These are phyloP conservation scores for Ormyrus labotus DNA, from an alignment of 2,888 invertebrate genomes.

Conservation along the genomic window DNA sequence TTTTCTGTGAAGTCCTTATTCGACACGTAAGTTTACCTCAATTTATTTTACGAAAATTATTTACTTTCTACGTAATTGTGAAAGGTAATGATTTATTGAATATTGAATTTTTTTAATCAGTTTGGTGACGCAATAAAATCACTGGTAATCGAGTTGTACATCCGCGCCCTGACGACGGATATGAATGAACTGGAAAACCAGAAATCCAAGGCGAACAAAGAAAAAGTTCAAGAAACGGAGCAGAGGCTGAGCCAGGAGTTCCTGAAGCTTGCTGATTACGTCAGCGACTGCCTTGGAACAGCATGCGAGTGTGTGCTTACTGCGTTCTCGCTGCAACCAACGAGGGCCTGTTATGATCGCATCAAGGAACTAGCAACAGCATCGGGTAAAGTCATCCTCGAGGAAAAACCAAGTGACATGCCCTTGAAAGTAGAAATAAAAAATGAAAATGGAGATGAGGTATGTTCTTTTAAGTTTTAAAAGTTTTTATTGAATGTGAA, in stretches of 20 bases:
- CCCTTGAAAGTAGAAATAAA: no score
- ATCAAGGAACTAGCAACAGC: slow-evolving; percentile 78
- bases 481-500: no score
- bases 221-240: slow-evolving; percentile 78
- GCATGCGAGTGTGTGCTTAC: slow-evolving; percentile 85
- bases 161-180: slow-evolving; percentile 85
- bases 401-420: background rate
- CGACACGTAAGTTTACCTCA: slow-evolving; percentile 71
- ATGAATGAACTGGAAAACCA: slow-evolving; percentile 85
- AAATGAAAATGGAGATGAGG: no score
- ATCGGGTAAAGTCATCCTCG: slow-evolving; percentile 75
- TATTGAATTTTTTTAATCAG: slow-evolving; percentile 69
- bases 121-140: slow-evolving; percentile 79
- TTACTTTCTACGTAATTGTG: background rate
- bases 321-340: slow-evolving; percentile 86
- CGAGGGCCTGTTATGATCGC: slow-evolving; percentile 78
- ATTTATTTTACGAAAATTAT: background rate
- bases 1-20: slow-evolving; percentile 78
- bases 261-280: slow-evolving; percentile 80
- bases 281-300: slow-evolving; percentile 79
- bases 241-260: slow-evolving; percentile 80
- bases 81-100: background rate
- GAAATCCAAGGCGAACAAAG: slow-evolving; percentile 78
- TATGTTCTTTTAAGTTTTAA: no score
- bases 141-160: slow-evolving; percentile 84